Evolutionary conservation across 2,888 invertebrate genomes (phyloP).

Genomic region (Morinoia aosen): DNA sequence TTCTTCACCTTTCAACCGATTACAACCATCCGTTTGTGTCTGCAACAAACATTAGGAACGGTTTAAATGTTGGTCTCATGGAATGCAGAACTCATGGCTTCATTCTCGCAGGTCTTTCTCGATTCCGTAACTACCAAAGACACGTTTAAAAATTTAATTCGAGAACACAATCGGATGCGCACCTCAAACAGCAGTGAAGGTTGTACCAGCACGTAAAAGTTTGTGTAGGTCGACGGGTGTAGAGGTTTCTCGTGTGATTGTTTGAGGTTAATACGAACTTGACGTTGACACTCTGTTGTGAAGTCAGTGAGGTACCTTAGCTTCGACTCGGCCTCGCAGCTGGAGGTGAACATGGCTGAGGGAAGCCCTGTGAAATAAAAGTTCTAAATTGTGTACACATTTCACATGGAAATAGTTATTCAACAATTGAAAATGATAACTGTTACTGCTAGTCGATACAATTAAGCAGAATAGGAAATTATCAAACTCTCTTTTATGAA

Average conservation of each 20-base stretch:
- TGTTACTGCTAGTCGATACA: neutral
- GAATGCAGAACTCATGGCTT: neutral
- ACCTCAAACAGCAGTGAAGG: conserved; percentile 21
- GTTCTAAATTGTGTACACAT: neutral
- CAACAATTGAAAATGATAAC: neutral
- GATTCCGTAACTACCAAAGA: neutral
- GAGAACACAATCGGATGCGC: neutral
- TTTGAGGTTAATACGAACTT: neutral
- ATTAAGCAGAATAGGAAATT: neutral
- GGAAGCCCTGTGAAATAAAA: neutral
- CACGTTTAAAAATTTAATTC: neutral
- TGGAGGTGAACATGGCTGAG: neutral
- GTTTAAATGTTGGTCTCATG: neutral
- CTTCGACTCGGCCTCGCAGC: neutral
- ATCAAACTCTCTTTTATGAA: neutral
- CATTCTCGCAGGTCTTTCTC: neutral
- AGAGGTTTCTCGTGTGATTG: neutral
- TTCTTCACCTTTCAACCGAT: neutral
- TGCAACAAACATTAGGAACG: neutral
- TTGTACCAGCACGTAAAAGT: neutral
- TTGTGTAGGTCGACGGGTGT: neutral
- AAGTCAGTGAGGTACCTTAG: neutral
- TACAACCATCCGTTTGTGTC: neutral
- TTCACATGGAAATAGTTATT: neutral
- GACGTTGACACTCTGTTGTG: neutral